phyloP scores from a whole-genome alignment of 2,113 vertebrate genomes.

The Heterocephalus glaber region DNA sequence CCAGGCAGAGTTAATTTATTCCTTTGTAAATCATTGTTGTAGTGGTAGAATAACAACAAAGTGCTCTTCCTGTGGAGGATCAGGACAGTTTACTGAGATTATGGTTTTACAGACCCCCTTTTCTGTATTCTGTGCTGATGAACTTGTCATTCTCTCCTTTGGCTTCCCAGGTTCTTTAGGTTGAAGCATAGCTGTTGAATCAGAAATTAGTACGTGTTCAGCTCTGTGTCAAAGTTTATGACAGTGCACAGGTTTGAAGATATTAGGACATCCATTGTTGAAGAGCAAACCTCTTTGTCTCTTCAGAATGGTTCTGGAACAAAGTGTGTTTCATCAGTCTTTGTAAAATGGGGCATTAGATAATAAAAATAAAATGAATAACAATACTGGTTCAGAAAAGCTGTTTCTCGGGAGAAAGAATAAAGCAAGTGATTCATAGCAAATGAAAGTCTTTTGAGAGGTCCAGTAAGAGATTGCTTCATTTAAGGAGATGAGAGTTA shows the following conservation, averaged over 20 bases:
- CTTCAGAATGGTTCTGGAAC: neutral
- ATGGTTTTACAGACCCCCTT: neutral
- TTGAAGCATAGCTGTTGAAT: neutral
- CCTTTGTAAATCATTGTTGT: too few relatives aligned
- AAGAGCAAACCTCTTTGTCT: neutral
- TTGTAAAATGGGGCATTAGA: neutral
- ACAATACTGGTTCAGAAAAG: neutral
- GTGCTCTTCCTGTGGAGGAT: too few relatives aligned
- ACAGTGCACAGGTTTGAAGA: neutral
- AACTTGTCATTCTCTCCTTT: neutral
- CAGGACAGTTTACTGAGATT: neutral
- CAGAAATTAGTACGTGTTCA: neutral
- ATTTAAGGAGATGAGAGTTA: neutral
- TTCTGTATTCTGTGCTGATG: rapidly evolving
- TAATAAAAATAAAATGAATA: neutral
- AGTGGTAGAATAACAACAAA: too few relatives aligned
- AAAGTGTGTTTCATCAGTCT: neutral
- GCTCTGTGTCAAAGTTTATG: neutral
- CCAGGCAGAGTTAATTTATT: neutral
- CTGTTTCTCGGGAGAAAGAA: neutral
- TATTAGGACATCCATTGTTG: neutral
- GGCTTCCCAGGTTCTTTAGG: neutral
- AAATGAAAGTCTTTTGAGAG: neutral
- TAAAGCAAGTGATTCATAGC: neutral
- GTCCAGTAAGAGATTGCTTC: neutral